Base-by-base conservation (phyloP, 2,113 vertebrate species). In the Shinisaurus crocodilurus region DNA sequence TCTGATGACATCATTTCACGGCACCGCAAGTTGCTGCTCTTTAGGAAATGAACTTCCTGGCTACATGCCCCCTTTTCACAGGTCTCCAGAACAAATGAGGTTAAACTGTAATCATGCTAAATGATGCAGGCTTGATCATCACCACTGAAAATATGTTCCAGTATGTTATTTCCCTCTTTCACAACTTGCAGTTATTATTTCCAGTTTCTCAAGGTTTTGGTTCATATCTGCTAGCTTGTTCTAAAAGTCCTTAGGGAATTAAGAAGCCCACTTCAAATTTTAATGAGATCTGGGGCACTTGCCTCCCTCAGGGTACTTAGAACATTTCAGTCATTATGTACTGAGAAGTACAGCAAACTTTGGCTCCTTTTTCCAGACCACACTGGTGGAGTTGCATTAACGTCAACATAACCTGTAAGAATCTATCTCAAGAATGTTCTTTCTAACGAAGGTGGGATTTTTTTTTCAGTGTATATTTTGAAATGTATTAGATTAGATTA, bases 281-380 rank as follows among this genome's bases (percentile, higher is more conserved):
- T 85, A 77, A 85, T 89, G 88, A 89, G 69, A 84, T 76, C 69
- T 84, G 40, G 81, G 18, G 69, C 34, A 83, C 60, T 27, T 18
- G 91, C 77, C 92, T 92, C 90, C 85, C 82, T 29, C 0, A 0
- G 20, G 74, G 76, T 65, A 40, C 82, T 90, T 86, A 63, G 86
- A 77, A 88, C 92, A 10, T 3, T 76, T 15, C 40, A 5, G 37
- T 86, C 87, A 86, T 81, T 82, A 89, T 0, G 70, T 88, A 92
- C 85, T 86, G 90, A 90, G 92, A 94, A 91, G 83, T 88, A 4
- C 79, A 2, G 8, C 43, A 54, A 37, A 81, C n/a, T 93, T 90
- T 92, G 63, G 54, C 89, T 89, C 23, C 23, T 63, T 85, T 82
- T 85, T 15, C 40, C 13, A 79, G 13, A 54, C 25, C 34, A 13